These are phyloP conservation scores for Prenolepis imparis DNA, from an alignment of 2,888 invertebrate species.

Conservation along the genomic window DNA sequence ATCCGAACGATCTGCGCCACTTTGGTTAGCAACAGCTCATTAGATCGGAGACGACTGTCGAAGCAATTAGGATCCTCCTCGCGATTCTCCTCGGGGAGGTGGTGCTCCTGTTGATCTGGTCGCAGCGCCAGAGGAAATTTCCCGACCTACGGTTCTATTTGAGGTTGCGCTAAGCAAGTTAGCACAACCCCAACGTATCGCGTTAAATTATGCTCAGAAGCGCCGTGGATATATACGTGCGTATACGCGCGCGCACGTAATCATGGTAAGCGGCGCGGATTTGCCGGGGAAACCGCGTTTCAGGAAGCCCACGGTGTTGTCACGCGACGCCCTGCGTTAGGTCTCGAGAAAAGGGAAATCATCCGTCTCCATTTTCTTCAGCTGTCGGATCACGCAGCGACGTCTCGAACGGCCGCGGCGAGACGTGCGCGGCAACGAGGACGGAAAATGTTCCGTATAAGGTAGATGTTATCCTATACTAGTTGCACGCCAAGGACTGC, in stretches of 20 bases:
- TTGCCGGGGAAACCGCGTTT: slow-evolving; percentile 68
- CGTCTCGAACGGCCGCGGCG: slow-evolving; percentile 26
- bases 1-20: slow-evolving; percentile 45
- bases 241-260: slow-evolving; percentile 72
- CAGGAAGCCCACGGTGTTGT: slow-evolving; percentile 63
- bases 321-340: slow-evolving; percentile 69
- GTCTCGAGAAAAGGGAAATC: slow-evolving; percentile 73
- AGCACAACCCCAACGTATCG: slow-evolving; percentile 86
- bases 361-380: slow-evolving; percentile 77
- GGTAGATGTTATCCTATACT: slow-evolving; percentile 48
- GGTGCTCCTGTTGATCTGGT: slow-evolving; percentile 77
- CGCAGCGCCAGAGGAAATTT: slow-evolving; percentile 84
- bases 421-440: slow-evolving; percentile 10
- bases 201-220: slow-evolving; percentile 86
- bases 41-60: slow-evolving; percentile 71
- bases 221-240: slow-evolving; percentile 73
- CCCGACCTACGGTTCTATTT: slow-evolving; percentile 85
- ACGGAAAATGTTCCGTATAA: slow-evolving; percentile 21
- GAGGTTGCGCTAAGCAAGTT: slow-evolving; percentile 86
- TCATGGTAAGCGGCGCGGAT: slow-evolving; percentile 74
- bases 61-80: slow-evolving; percentile 76
- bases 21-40: slow-evolving; percentile 71
- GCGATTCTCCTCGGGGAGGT: slow-evolving; percentile 68
- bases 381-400: slow-evolving; percentile 65
- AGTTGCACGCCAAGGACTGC: slow-evolving; percentile 32